phyloP scores from a whole-genome alignment of 2,888 invertebrate species.

The Acronicta alni region DNA sequence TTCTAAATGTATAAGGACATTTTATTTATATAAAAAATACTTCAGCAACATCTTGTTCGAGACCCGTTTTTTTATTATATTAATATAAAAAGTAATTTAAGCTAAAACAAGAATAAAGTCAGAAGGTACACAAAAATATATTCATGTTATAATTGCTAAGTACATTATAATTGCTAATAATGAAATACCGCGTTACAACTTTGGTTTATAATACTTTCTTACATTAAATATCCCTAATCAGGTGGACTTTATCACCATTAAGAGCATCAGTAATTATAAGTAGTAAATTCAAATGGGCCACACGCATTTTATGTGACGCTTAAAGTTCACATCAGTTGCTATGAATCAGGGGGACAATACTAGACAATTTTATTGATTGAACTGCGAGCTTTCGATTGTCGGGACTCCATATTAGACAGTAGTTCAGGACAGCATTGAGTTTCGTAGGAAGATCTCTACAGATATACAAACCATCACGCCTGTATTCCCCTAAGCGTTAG shows the following conservation, averaged over 20 bases:
- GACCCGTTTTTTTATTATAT: background rate
- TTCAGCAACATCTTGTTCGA: no score
- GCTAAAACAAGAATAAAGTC: no score
- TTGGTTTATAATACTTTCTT: background rate
- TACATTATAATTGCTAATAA: background rate
- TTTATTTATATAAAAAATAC: no score
- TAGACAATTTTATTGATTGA: slow-evolving; percentile 80
- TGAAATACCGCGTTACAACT: no score
- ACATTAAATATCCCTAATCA: slow-evolving; percentile 26
- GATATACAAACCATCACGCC: no score
- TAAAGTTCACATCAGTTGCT: slow-evolving; percentile 57
- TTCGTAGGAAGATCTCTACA: background rate
- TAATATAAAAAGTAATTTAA: no score
- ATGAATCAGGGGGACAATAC: slow-evolving; percentile 76
- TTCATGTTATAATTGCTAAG: no score
- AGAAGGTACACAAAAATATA: no score
- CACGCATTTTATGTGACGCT: slow-evolving; percentile 62
- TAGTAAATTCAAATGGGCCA: slow-evolving; percentile 60
- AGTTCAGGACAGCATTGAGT: slow-evolving; percentile 5
- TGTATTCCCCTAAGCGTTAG: no score
- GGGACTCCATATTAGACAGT: slow-evolving; percentile 49
- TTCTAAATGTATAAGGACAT: no score
- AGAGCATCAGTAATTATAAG: slow-evolving; percentile 49
- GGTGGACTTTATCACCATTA: slow-evolving; percentile 11
- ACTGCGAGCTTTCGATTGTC: slow-evolving; percentile 58